Percentiles rank a stretch among this genome's conserved stretches.
Conservation (phyloP, 2,113 vertebrate genomes). For the Anser brachyrhynchus region DNA sequence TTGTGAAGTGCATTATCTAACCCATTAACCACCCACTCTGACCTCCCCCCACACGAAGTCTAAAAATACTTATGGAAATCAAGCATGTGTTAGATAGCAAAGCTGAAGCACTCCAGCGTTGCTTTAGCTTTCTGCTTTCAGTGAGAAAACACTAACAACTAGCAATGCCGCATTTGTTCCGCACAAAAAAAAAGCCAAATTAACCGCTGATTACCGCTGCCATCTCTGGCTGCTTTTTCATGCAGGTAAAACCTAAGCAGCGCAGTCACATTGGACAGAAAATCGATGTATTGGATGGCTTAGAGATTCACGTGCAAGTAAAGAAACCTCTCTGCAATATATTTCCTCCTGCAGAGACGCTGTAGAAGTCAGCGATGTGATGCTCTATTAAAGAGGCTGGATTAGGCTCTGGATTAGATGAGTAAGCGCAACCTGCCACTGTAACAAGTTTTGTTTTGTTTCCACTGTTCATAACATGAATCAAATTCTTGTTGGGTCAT, state of each 20-base stretch:
- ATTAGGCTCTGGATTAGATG: neutral
- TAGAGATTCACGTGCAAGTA: neutral
- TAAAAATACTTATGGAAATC: slow-evolving; percentile 15
- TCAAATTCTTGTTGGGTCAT: neutral
- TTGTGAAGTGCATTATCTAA: slow-evolving; percentile 6
- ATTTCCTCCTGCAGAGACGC: neutral
- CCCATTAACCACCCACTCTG: neutral
- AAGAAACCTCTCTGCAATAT: neutral
- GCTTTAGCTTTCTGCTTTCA: neutral
- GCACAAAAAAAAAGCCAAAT: neutral
- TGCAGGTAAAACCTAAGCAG: neutral
- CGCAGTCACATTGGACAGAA: neutral
- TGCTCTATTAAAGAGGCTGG: neutral
- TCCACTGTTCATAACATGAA: neutral
- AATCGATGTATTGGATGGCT: neutral
- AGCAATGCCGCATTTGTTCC: neutral
- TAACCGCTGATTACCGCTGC: neutral
- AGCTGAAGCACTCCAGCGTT: neutral
- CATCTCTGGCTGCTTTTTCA: neutral
- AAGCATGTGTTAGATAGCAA: neutral
- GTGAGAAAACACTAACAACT: neutral
- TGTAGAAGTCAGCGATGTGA: neutral
- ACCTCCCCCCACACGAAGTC: neutral
- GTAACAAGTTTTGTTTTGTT: slow-evolving; percentile 3
- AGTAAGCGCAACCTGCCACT: neutral